Evolutionary conservation across 1,140 invertebrate genomes (phyloP).

Genomic region (Ceratina australensis): DNA sequence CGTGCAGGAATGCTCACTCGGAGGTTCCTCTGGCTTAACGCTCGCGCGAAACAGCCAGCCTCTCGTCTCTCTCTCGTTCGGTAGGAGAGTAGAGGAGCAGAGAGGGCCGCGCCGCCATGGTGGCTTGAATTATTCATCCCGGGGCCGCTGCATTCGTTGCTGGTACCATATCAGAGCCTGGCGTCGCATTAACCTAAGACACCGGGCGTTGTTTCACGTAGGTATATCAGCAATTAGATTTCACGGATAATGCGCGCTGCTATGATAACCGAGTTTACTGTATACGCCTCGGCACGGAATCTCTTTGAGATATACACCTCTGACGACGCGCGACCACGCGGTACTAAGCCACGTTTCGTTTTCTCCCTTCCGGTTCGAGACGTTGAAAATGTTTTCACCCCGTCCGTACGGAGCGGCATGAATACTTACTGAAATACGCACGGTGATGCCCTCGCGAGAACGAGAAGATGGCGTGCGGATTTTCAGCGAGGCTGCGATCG

Average conservation of each 20-base stretch:
- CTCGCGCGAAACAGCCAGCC: constrained; percentile 60
- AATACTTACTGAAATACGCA: constrained; percentile 34
- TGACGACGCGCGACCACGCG: constrained; percentile 2
- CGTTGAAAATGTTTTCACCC: constrained; percentile 37
- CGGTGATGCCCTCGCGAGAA: not conserved
- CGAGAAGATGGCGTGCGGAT: not conserved
- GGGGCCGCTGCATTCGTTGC: constrained; percentile 67
- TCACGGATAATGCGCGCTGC: constrained; percentile 53
- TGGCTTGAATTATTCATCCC: constrained; percentile 77
- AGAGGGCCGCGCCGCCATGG: constrained; percentile 50
- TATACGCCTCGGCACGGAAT: constrained; percentile 22
- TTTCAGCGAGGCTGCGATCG: constrained; percentile 22
- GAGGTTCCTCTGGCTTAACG: constrained; percentile 62
- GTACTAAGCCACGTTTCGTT: too few relatives aligned
- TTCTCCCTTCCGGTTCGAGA: not conserved
- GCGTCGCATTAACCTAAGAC: constrained; percentile 64
- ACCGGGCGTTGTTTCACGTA: constrained; percentile 61
- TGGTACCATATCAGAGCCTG: constrained; percentile 63
- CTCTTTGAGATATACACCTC: constrained; percentile 28
- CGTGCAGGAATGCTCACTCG: constrained; percentile 74
- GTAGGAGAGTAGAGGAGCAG: too few relatives aligned
- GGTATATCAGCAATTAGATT: constrained; percentile 72
- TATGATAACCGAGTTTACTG: constrained; percentile 48
- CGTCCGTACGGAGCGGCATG: constrained; percentile 39
- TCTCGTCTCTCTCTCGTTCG: too few relatives aligned